Conservation (phyloP, 2,797 vertebrate genomes). For the Pelodytes ibericus region DNA sequence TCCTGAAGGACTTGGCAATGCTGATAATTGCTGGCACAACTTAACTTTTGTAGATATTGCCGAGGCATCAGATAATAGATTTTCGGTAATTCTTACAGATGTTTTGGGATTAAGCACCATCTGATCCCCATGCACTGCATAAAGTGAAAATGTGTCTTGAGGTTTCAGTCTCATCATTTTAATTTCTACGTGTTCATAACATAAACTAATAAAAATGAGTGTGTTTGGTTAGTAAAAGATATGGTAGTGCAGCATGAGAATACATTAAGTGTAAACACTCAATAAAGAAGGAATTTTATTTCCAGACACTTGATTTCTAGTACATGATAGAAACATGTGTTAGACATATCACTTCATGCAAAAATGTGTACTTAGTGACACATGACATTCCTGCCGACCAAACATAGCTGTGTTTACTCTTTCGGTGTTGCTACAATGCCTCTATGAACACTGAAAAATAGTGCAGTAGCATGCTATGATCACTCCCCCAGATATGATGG, state of each 20-base stretch:
- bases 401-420: no score
- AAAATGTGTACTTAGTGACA: no score
- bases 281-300: no score
- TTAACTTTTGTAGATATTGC: constrained; percentile 28
- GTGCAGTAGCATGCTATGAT: no score
- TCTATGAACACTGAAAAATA: no score
- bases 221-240: background rate
- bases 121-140: constrained; percentile 12
- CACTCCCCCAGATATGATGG: no score
- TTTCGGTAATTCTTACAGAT: constrained; percentile 45
- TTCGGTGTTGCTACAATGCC: no score
- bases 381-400: no score
- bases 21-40: constrained; percentile 30
- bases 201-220: constrained; percentile 19
- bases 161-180: constrained; percentile 20
- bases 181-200: constrained; percentile 10
- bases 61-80: constrained; percentile 30
- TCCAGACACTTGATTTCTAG: no score
- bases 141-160: constrained; percentile 24
- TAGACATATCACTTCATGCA: no score
- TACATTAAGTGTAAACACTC: background rate
- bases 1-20: constrained; percentile 29
- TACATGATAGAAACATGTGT: no score
- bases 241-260: background rate
- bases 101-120: constrained; percentile 38